Evolutionary conservation across 2,888 invertebrate species (phyloP).

Genomic region (Tethea ocularis): DNA sequence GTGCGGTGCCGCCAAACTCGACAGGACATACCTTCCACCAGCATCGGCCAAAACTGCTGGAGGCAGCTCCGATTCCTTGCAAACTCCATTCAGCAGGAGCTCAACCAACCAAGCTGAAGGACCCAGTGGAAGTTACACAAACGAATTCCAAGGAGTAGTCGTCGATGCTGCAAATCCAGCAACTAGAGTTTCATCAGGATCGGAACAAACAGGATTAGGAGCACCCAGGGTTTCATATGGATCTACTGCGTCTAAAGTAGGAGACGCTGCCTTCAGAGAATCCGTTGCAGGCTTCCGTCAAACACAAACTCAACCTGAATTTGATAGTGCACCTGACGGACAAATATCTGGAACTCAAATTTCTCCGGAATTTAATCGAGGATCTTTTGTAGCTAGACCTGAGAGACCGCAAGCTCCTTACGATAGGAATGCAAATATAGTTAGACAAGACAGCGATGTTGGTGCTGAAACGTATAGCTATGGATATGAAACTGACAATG

Average conservation of each 20-base stretch:
- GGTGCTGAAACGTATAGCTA: constrained; percentile 59
- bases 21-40: constrained; percentile 66
- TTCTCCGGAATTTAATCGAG: constrained; percentile 19
- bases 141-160: constrained; percentile 71
- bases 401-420: constrained; percentile 53
- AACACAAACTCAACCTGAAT: not conserved
- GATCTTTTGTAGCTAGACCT: constrained; percentile 21
- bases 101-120: constrained; percentile 41
- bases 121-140: constrained; percentile 64
- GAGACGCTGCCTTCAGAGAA: constrained; percentile 67
- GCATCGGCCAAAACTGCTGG: constrained; percentile 62
- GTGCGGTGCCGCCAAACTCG: constrained; percentile 66
- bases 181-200: constrained; percentile 55
- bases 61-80: constrained; percentile 56
- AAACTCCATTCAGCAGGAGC: constrained; percentile 48
- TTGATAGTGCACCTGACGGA: not conserved
- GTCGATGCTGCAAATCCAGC: constrained; percentile 71
- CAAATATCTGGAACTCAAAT: constrained; percentile 10
- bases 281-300: constrained; percentile 37
- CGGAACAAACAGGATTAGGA: constrained; percentile 60
- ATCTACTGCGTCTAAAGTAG: constrained; percentile 72
- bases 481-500: constrained; percentile 70
- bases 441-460: constrained; percentile 61
- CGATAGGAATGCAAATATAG: constrained; percentile 53
- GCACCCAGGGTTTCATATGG: constrained; percentile 64